Evolutionary conservation across 2,113 vertebrate species (phyloP).

Genomic region (Podarcis muralis): DNA sequence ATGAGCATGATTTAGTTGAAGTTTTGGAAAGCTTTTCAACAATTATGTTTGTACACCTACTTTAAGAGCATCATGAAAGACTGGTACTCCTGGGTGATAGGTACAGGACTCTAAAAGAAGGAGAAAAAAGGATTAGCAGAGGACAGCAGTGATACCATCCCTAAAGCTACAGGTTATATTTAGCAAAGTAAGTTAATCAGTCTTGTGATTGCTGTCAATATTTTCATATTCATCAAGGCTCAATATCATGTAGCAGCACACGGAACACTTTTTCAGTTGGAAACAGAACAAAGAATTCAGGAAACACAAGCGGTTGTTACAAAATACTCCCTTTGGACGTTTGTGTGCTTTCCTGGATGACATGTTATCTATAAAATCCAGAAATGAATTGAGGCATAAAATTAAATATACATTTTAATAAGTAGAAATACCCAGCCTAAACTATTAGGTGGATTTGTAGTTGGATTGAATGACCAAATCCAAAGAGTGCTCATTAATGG

Average conservation of each 20-base stretch:
- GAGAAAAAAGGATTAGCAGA: conserved; percentile 10
- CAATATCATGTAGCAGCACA: background rate
- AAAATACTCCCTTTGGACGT: background rate
- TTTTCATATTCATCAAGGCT: background rate
- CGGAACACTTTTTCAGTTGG: background rate
- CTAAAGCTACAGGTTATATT: background rate
- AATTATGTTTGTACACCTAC: conserved; percentile 70
- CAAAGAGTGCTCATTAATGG: too few relatives aligned
- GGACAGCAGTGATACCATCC: background rate
- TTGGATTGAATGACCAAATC: too few relatives aligned
- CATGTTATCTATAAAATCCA: background rate
- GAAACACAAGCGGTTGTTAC: background rate
- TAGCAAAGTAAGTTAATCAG: background rate
- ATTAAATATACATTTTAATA: background rate
- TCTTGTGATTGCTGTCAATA: background rate
- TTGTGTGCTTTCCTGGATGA: background rate
- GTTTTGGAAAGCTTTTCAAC: background rate
- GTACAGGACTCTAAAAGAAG: conserved; percentile 84
- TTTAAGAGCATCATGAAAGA: conserved; percentile 98
- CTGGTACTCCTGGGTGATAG: conserved; percentile 93
- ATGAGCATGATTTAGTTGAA: background rate
- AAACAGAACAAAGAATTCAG: background rate
- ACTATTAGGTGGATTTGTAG: too few relatives aligned
- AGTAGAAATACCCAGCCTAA: background rate
- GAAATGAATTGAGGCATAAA: background rate